Base-by-base conservation (phyloP, 2,113 vertebrate species). In the Suricata suricatta region DNA sequence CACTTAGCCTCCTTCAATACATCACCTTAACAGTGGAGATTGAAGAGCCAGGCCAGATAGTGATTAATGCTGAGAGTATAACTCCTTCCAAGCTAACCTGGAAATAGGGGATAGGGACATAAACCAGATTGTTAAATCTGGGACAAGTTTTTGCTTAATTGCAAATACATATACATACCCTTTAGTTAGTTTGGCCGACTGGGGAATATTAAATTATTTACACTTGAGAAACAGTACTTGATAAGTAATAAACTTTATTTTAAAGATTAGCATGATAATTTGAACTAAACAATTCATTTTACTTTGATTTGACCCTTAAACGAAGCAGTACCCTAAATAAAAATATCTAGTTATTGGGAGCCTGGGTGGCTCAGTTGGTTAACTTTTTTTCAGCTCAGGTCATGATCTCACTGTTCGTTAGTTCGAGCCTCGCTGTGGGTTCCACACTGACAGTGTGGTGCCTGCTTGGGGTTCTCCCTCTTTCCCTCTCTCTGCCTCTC, bases 181-280 rank as follows among this genome's bases (percentile, higher is more conserved):
- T 4, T 54, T 47, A 35, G 11, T 79, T 83, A 35, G 11, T 79
- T 83, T 84, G 69, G 25, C 41, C 69, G 6, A 68, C 29, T 60
- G 52, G 7, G 2, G 50, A 72, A 77, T 80, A 52, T 90, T 83
- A 95, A 44, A 74, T 77, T 93, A 82, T 88, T 90, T 80, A 93
- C 44, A 52, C 31, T 10, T 87, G 9, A 84, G 19, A 93, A 85
- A 5, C 81, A 79, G 25, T 27, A 31, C 35, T 77, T 95, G 71
- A 33, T 86, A 85, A 88, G 64, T 72, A 74, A 88, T 74, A 13
- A 77, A 74, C 8, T 13, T 85, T 76, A 72, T 94, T 93, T 96
- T 88, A 14, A 74, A 64, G 44, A 94, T 52, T 88, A 94, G 16
- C 50, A n/a, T 88, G 12, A 52, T 72, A 74, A 90, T 63, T 90